Evolutionary conservation across 2,888 invertebrate genomes (phyloP).

Genomic region (Synanthedon formicaeformis): DNA sequence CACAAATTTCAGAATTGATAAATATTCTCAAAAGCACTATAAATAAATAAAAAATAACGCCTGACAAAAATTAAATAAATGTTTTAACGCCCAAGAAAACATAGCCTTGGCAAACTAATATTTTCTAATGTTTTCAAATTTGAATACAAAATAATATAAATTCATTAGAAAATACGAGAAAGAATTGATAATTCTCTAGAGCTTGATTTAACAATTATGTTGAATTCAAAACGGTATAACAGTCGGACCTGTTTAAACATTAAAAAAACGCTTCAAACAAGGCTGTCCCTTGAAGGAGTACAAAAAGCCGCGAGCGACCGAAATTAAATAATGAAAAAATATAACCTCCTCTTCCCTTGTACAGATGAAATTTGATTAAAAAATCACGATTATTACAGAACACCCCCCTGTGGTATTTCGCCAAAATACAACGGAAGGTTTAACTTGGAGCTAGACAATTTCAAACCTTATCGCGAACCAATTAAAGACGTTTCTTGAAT

Average conservation of each 20-base stretch:
- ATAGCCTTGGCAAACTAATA: no score
- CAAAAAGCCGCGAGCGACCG: conserved; percentile 54
- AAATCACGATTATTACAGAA: conserved; percentile 70
- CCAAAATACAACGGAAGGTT: conserved; percentile 5
- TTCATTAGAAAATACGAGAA: no score
- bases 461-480: neutral
- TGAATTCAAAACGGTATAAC: conserved; percentile 25
- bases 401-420: conserved; percentile 48
- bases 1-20: no score
- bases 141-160: no score
- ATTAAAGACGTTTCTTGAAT: neutral
- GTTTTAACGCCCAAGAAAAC: no score
- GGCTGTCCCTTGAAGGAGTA: conserved; percentile 60
- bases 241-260: conserved; percentile 27
- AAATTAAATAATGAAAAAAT: conserved; percentile 72
- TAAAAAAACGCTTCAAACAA: conserved; percentile 57
- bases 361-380: conserved; percentile 72
- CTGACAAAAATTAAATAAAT: no score
- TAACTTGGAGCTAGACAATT: neutral
- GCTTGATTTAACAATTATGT: neutral
- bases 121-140: no score
- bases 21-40: no score
- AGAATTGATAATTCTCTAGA: no score
- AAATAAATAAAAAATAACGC: no score
- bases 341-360: conserved; percentile 61